These are phyloP conservation scores for Himalopsyche tibetana DNA, from an alignment of 2,888 invertebrate genomes.

Conservation along the genomic window DNA sequence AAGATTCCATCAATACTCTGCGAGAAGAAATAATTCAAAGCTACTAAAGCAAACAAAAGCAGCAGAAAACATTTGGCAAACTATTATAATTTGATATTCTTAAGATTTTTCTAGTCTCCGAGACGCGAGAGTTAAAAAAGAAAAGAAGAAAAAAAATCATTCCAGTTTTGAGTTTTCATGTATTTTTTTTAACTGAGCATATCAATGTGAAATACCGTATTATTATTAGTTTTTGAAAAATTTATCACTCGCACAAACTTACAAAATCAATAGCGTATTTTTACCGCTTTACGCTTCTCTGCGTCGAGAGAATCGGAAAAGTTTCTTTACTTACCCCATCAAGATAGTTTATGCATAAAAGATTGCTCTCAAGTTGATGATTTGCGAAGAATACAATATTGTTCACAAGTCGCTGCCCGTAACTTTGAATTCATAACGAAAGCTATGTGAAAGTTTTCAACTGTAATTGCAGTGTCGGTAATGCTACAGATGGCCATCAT, in stretches of 20 bases:
- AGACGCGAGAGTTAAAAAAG: no score
- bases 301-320: background rate
- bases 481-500: conserved; percentile 5
- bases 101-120: no score
- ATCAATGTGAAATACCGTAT: no score
- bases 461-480: conserved; percentile 24
- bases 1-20: no score
- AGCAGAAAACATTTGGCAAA: no score
- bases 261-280: background rate
- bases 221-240: background rate
- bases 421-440: conserved; percentile 39
- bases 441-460: background rate
- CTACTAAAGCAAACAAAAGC: no score
- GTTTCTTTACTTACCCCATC: background rate
- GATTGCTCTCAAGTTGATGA: conserved; percentile 22
- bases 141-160: no score
- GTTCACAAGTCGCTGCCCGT: background rate
- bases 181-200: no score
- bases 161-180: no score
- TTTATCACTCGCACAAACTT: background rate
- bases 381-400: conserved; percentile 26
- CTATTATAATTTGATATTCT: no score
- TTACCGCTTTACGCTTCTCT: background rate
- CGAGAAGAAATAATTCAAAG: no score
- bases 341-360: conserved; percentile 25